Conservation (phyloP, 1,140 invertebrate species). For the Diploscapter pachys region DNA sequence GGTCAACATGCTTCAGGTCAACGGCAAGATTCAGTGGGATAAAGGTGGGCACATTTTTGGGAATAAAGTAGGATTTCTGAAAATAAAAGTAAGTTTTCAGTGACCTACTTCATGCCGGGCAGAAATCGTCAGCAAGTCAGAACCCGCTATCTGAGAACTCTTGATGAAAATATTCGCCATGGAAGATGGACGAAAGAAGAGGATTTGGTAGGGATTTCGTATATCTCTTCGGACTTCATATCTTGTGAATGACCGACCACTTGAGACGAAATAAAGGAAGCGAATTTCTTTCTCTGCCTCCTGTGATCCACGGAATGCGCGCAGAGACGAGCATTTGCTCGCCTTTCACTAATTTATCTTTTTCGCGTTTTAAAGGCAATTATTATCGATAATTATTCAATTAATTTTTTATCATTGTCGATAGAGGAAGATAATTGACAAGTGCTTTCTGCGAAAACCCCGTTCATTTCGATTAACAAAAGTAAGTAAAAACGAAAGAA, state of each 20-base stretch:
- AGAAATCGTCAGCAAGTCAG: constrained; percentile 51
- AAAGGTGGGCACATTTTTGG: constrained; percentile 45
- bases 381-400: too few relatives aligned
- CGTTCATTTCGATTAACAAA: too few relatives aligned
- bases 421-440: too few relatives aligned
- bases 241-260: not conserved
- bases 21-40: constrained; percentile 48
- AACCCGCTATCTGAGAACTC: constrained; percentile 44
- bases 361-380: not conserved
- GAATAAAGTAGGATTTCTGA: not conserved
- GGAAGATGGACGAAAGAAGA: constrained; percentile 58
- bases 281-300: too few relatives aligned
- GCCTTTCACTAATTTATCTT: not conserved
- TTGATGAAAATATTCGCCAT: constrained; percentile 46
- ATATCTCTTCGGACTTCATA: not conserved
- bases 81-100: constrained; percentile 40
- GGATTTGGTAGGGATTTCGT: constrained; percentile 49
- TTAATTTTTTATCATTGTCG: not conserved
- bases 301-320: too few relatives aligned
- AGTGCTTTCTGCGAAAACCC: too few relatives aligned
- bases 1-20: constrained; percentile 44
- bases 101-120: constrained; percentile 57
- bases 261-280: not conserved
- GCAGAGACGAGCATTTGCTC: not conserved
- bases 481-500: too few relatives aligned